Evolutionary conservation across 1,140 invertebrate genomes (phyloP), one percentile per base, ranked within the genome.

Genomic region (Drosophila punjabiensis): DNA sequence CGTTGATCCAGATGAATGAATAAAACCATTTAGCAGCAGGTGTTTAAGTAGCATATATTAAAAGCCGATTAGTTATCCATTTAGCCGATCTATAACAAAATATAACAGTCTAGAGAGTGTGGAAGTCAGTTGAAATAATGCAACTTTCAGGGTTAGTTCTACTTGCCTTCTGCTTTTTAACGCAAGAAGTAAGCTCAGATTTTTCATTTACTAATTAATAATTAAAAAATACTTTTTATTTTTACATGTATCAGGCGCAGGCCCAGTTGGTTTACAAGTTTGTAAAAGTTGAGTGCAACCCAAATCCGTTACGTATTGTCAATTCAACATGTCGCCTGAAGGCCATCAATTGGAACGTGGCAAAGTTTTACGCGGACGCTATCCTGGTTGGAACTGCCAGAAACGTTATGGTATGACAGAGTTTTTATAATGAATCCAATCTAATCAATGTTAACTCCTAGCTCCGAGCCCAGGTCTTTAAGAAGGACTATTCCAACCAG

Each of bases 331-430:
- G 67, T 18, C 4, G 3, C 6, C 0, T 81, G 0, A 82, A 77
- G 18, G 47, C 80, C 6, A 4, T 71, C 5, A 77, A 59, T 39
- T 82, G 80, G 80, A 66, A 64, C 37, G 52, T 43, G 20, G 48
- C 37, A 0, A 28, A 58, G 6, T 30, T 24, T 0, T 50, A 71
- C 30, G 47, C 65, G 47, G 59, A 81, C 14, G 39, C 35, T 18
- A 50, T 81, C 41, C 13, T 7, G 32, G 41, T 13, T 0, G 4
- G 2, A 61, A 71, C 11, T 2, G 9, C 75, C 5, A 10, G 20
- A 0, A 79, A 79, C 14, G 9, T 37, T 16, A 8, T 53, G 8
- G 79, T 79, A 70, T 70, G 47, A 3, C 13, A n/a, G 1, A 14
- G 7, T 24, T 48, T 28, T 4, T 16, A 14, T 14, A 10, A 0